phyloP scores from a whole-genome alignment of 2,888 invertebrate genomes.

The Caenorhabditis sp. region DNA sequence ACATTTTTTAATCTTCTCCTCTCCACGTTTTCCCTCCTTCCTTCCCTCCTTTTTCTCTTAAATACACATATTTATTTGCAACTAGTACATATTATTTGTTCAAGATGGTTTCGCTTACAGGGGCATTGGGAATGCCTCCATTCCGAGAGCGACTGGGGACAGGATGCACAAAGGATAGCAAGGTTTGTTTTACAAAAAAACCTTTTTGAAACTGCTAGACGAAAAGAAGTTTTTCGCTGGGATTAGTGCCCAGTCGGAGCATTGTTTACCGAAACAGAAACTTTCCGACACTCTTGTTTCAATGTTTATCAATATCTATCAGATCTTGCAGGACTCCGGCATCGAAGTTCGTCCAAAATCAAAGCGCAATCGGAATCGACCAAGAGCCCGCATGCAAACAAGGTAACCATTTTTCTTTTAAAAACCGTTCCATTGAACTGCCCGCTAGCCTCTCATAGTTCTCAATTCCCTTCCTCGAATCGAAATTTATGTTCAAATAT shows the following conservation, averaged over 20 bases:
- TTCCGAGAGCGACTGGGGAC: constrained; percentile 64
- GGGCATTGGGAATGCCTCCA: constrained; percentile 66
- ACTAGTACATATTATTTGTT: constrained; percentile 48
- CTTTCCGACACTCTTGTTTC: constrained; percentile 17
- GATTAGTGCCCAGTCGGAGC: constrained; percentile 33
- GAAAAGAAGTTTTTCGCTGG: constrained; percentile 13
- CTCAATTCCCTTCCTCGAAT: neutral
- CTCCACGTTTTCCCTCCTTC: constrained; percentile 8
- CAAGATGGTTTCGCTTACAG: constrained; percentile 64
- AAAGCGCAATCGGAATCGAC: constrained; percentile 47
- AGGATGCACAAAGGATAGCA: constrained; percentile 66
- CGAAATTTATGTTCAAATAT: neutral
- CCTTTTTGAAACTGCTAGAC: no score
- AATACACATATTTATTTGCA: constrained; percentile 1
- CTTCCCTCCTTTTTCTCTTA: constrained; percentile 17
- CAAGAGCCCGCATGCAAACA: constrained; percentile 54
- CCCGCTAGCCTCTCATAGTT: neutral
- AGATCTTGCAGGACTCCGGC: constrained; percentile 61
- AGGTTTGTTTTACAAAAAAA: constrained; percentile 49
- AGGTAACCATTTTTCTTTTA: constrained; percentile 30
- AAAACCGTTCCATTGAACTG: constrained; percentile 6
- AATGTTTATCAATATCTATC: constrained; percentile 30
- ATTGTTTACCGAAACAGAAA: constrained; percentile 33
- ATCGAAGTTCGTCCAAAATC: constrained; percentile 55
- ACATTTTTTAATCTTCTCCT: constrained; percentile 44